Evolutionary conservation across 2,113 vertebrate species (phyloP).

Genomic region (Centrocercus urophasianus): DNA sequence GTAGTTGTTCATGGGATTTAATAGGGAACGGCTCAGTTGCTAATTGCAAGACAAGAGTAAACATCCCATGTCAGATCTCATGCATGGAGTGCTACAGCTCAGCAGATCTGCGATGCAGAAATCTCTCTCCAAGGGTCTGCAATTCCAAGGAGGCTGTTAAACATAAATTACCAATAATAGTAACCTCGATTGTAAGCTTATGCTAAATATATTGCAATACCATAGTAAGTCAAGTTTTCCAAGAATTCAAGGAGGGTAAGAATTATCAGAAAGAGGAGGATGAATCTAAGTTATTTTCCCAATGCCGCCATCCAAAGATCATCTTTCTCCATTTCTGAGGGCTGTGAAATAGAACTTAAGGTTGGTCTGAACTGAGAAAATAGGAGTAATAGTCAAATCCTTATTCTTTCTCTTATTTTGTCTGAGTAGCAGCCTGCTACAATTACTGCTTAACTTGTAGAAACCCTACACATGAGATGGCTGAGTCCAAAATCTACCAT

Average conservation of each 20-base stretch:
- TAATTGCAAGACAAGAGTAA: slow-evolving; percentile 17
- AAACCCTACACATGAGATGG: neutral
- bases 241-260: neutral
- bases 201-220: rapidly evolving
- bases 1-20: neutral
- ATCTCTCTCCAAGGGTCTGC: neutral
- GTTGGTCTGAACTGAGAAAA: neutral
- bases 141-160: neutral
- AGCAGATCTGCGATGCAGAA: neutral
- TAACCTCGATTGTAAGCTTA: neutral
- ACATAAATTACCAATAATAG: neutral
- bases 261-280: neutral
- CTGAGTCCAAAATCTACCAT: neutral
- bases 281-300: neutral
- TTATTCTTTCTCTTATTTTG: neutral
- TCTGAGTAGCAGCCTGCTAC: neutral
- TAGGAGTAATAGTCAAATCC: neutral
- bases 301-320: neutral
- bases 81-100: neutral
- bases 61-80: neutral
- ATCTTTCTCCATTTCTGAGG: neutral
- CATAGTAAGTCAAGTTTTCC: neutral
- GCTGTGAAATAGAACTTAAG: neutral
- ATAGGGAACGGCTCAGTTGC: neutral
- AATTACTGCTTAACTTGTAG: too few species aligned